Evolutionary conservation across 2,797 vertebrate genomes (phyloP), one percentile per base, ranked within the genome.

Genomic region (Nannoperca obscura): DNA sequence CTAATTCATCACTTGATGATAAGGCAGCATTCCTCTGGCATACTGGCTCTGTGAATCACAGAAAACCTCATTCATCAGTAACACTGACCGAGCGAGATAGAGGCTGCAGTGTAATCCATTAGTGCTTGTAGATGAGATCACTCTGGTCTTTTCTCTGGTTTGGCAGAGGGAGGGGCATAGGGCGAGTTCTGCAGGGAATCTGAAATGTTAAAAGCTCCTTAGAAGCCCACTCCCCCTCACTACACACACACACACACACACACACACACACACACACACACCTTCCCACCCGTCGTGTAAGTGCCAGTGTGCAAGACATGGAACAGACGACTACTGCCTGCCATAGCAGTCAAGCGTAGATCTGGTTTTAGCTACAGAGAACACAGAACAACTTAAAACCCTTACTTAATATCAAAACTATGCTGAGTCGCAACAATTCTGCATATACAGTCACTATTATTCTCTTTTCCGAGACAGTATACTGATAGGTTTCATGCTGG

Each of bases 11-110:
- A 78, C 84, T 81, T 64, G 69, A 73, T 73, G 90, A 92, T 91
- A 92, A 89, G 77, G 42, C 58, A 42, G 76, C 87, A 92, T 92
- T 91, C 91, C 86, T 91, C 71, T 62, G 74, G 78, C 38, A 55
- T 13, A 46, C 68, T 34, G 77, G 73, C 82, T 78, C 81, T 71
- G 83, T 80, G 78, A 84, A 79, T 82, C 80, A 76, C 71, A 83
- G 58, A 74, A 81, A 81, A 55, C 63, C 74, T 83, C 79, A 86
- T 88, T 86, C 87, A 86, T 90, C 83, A 87, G 88, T 11, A 74
- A 76, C 82, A 71, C 73, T 40, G 81, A 76, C 69, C 22, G 68
- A 75, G 80, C 38, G 7, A 38, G 71, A 80, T 72, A 82, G 49
- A 71, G 82, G 66, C 77, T 65, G 76, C 80, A 71, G 71, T 27